These are phyloP conservation scores for Saccostrea echinata DNA, from an alignment of 1,140 invertebrate species.

Conservation along the genomic window DNA sequence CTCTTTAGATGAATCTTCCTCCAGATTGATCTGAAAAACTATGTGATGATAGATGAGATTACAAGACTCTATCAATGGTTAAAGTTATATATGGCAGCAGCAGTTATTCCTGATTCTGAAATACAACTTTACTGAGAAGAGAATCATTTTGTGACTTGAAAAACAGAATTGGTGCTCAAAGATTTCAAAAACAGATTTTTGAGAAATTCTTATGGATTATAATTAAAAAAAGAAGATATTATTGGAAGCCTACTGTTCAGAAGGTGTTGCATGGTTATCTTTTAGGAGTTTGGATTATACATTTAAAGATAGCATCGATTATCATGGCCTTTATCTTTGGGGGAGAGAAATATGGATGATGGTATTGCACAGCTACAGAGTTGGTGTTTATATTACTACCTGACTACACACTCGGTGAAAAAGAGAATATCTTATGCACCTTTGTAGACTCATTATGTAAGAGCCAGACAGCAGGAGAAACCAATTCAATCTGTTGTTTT, in stretches of 20 bases:
- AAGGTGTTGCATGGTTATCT: slow-evolving; percentile 20
- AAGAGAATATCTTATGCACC: slow-evolving; percentile 14
- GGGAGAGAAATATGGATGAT: slow-evolving; percentile 34
- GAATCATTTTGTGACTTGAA: neutral
- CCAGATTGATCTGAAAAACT: slow-evolving; percentile 28
- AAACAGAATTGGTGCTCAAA: slow-evolving; percentile 22
- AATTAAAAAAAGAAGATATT: slow-evolving; percentile 6
- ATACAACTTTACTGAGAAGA: neutral
- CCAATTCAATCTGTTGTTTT: slow-evolving; percentile 35
- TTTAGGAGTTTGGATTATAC: slow-evolving; percentile 12
- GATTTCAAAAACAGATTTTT: slow-evolving; percentile 19
- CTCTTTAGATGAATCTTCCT: slow-evolving; percentile 23
- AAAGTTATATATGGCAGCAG: neutral
- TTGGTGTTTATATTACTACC: slow-evolving; percentile 28
- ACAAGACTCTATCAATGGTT: slow-evolving; percentile 11
- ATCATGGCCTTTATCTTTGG: slow-evolving; percentile 28
- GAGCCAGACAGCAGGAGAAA: slow-evolving; percentile 23
- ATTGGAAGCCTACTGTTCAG: slow-evolving; percentile 16
- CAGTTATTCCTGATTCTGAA: neutral
- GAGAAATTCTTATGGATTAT: neutral
- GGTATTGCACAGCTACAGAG: neutral
- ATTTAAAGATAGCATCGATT: slow-evolving; percentile 20
- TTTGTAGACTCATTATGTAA: slow-evolving; percentile 37
- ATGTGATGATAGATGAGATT: slow-evolving; percentile 10
- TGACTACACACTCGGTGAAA: slow-evolving; percentile 1